phyloP scores from a whole-genome alignment of 2,113 vertebrate genomes.

The Odobenus rosmarus region DNA sequence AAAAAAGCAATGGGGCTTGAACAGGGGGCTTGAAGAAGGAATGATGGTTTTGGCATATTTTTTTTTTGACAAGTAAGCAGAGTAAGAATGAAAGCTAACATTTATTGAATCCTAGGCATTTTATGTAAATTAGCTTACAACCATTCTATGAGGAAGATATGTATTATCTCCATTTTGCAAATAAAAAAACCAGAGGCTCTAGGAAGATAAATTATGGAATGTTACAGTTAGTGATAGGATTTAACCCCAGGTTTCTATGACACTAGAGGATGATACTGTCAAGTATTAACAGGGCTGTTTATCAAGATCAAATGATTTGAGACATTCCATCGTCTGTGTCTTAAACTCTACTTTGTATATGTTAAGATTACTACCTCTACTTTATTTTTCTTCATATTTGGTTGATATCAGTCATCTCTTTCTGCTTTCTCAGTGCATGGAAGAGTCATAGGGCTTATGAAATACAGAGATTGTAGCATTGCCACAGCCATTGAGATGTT shows the following conservation, averaged over 20 bases:
- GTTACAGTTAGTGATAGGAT: neutral
- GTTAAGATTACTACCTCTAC: neutral
- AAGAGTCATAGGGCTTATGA: neutral
- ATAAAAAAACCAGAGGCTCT: neutral
- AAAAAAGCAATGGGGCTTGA: neutral
- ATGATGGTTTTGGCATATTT: neutral
- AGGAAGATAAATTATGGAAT: neutral
- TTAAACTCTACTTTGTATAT: neutral
- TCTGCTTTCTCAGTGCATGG: neutral
- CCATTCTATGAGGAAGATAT: neutral
- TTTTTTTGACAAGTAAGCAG: neutral
- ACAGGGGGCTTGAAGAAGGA: neutral
- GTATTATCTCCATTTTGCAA: neutral
- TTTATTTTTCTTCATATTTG: neutral
- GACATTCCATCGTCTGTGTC: neutral
- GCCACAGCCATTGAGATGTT: neutral
- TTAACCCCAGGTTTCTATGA: neutral
- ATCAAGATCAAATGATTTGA: neutral
- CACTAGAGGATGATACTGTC: neutral
- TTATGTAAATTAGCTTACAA: neutral
- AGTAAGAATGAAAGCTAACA: neutral
- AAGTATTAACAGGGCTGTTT: neutral
- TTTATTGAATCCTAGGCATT: constrained; percentile 1
- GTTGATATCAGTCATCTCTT: neutral
- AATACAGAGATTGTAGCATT: neutral